Evolutionary conservation across 1,140 invertebrate species (phyloP), one percentile per base, ranked within the genome.

Genomic region (Spodoptera frugiperda): DNA sequence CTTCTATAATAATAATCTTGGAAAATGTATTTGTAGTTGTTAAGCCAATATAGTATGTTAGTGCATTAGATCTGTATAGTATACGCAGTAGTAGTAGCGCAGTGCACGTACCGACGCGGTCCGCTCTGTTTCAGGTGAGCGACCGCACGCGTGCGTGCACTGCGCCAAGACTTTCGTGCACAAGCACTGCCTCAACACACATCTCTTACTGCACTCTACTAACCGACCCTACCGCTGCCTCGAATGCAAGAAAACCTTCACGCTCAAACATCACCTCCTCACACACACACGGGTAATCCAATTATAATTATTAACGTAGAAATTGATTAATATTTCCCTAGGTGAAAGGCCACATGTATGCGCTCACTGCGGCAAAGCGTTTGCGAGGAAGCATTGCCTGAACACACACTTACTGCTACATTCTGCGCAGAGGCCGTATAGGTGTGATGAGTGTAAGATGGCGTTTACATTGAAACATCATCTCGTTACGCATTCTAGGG

Each of bases 221-320:
- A 97, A 97, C 73, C 95, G 97, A 76, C 97, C 97, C 8, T 98
- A 96, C 91, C 96, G 97, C 84, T 98, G 97, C 90, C 95, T 95
- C 70, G 96, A 97, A 91, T 98, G 97, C 94, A 97, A 97, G 91
- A 98, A 97, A 91, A 96, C 96, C 44, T 98, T 98, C 87, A 97
- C 97, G 2, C 93, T 97, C 25, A 97, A 97, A 88, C 97, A 97
- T 89, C 96, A 97, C 89, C 93, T 97, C 77, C 95, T 97, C 55
- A 97, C 96, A 77, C 97, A 97, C 87, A 96, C 95, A n/a, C 95
- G 96, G 78, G 96, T 97, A 78, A 55, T 21, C 17, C 4, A 73
- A 2, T 25, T 11, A 44, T 44, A 59, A 21, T 21, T 61, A 14
- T 12, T 46, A 25, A 25, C 25, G 25, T 25, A 25, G 25, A 25